phyloP scores from a whole-genome alignment of 2,797 vertebrate species.

The Orientallactaga sibirica region DNA sequence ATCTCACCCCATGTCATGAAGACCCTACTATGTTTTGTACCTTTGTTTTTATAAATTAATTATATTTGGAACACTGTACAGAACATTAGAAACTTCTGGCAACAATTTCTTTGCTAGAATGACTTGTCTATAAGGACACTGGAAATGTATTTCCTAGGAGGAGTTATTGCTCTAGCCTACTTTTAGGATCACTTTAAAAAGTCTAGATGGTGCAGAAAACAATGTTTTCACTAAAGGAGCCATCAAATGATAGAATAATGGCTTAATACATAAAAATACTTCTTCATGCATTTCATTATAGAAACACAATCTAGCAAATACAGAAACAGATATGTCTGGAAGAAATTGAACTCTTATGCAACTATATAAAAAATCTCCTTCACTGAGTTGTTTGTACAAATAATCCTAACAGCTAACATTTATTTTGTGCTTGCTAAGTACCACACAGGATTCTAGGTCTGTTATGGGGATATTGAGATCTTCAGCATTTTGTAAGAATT shows the following conservation, averaged over 20 bases:
- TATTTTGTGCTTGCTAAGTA: constrained; percentile 33
- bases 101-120: background rate
- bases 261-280: background rate
- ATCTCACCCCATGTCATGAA: background rate
- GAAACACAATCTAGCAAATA: constrained; percentile 40
- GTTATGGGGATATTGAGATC: background rate
- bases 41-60: constrained; percentile 28
- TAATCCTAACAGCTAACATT: constrained; percentile 2
- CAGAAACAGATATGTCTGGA: constrained; percentile 14
- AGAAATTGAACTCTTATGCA: background rate
- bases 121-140: background rate
- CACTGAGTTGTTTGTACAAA: constrained; percentile 43
- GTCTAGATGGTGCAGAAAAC: constrained; percentile 14
- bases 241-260: constrained; percentile 44
- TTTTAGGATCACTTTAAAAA: background rate
- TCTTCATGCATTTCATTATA: constrained; percentile 19
- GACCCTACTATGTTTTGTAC: background rate
- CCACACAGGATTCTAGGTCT: background rate
- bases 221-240: constrained; percentile 46
- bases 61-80: background rate
- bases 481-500: constrained; percentile 33
- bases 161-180: background rate
- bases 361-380: constrained; percentile 49
- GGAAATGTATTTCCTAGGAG: background rate
- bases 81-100: constrained; percentile 23